phyloP scores from a whole-genome alignment of 2,888 invertebrate genomes.

The Augiades crinisus region DNA sequence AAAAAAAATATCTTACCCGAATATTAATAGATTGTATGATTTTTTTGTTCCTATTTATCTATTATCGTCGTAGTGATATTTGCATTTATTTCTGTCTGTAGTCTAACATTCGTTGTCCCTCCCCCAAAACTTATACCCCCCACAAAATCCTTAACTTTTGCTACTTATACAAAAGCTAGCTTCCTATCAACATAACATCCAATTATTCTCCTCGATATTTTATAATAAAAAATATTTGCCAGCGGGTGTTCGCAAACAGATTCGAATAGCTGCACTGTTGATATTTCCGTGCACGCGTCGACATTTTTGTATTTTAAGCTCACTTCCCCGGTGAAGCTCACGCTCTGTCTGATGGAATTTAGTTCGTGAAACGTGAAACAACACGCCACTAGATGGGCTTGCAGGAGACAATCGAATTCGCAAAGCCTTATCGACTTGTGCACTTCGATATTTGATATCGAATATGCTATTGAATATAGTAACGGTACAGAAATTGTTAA shows the following conservation, averaged over 20 bases:
- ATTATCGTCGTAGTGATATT: too few species aligned
- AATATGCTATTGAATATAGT: too few species aligned
- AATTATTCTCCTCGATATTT: not conserved
- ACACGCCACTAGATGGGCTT: slow-evolving; percentile 25
- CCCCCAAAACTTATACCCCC: too few species aligned
- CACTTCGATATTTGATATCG: not conserved
- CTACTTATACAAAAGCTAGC: too few species aligned
- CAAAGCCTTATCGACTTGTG: not conserved
- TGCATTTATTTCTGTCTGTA: too few species aligned
- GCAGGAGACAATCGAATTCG: not conserved
- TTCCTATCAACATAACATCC: not conserved
- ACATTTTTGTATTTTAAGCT: slow-evolving; percentile 45
- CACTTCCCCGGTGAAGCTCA: slow-evolving; percentile 42
- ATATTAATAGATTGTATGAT: too few species aligned
- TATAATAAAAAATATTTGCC: not conserved
- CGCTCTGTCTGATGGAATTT: slow-evolving; percentile 45
- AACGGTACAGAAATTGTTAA: too few species aligned
- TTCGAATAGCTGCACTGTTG: slow-evolving; percentile 12
- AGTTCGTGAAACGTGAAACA: slow-evolving; percentile 39
- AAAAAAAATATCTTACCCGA: too few species aligned
- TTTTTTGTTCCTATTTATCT: too few species aligned
- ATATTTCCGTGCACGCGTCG: slow-evolving; percentile 23
- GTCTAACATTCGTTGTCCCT: too few species aligned
- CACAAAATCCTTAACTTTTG: too few species aligned
- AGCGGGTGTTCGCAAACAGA: slow-evolving; percentile 11